Conservation (phyloP, 30 jellyfish, hydroid and myxozoan species). For the Aurelia sp. region DNA sequence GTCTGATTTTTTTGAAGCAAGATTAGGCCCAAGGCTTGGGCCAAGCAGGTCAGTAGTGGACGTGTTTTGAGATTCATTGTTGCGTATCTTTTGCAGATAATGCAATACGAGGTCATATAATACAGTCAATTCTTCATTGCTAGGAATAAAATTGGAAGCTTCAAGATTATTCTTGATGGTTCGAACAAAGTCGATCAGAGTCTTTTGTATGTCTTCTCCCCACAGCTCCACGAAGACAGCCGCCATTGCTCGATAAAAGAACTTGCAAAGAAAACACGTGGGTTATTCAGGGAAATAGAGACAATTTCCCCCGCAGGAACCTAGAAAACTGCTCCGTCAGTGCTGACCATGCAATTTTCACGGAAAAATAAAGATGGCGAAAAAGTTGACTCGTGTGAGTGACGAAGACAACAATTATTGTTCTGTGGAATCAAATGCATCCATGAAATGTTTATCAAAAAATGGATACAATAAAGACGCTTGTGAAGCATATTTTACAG, state of each 20-base stretch:
- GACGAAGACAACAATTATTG: conserved; percentile 81
- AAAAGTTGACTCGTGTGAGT: conserved; percentile 37
- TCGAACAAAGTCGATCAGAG: neutral
- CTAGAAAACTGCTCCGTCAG: neutral
- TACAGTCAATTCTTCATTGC: conserved; percentile 11
- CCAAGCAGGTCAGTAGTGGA: too few relatives aligned
- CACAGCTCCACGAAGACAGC: conserved; percentile 1
- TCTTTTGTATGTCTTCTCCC: neutral
- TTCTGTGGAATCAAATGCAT: conserved; percentile 85
- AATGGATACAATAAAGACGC: conserved; percentile 68
- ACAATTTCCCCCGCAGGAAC: conserved; percentile 32
- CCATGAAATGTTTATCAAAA: conserved; percentile 78
- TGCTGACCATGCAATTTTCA: neutral
- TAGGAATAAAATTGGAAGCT: neutral
- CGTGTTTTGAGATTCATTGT: too few relatives aligned
- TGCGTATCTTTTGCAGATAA: neutral
- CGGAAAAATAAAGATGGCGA: conserved; percentile 62
- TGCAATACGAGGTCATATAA: neutral
- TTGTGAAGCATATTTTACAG: conserved; percentile 78
- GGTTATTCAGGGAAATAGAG: neutral
- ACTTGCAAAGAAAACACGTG: neutral
- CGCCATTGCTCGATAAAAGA: neutral
- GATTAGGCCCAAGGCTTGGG: neutral
- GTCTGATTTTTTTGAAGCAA: too few relatives aligned
- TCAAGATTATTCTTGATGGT: conserved; percentile 1